A percentile compares a stretch with the other conserved stretches of the same genome.
Conservation (phyloP, 2,888 invertebrate genomes). For the Endotricha flammealis region DNA sequence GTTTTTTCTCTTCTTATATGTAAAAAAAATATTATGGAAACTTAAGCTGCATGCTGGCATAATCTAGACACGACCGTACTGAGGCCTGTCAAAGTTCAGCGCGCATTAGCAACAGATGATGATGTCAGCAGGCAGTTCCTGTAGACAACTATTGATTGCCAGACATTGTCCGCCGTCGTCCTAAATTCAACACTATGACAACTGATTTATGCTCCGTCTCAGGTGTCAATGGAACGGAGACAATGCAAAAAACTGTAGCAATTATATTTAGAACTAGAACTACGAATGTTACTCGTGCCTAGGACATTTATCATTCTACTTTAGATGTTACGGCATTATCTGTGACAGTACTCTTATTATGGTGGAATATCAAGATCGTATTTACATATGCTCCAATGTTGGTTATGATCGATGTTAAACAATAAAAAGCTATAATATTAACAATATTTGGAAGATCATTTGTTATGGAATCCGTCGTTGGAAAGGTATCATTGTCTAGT, state of each 20-base stretch:
- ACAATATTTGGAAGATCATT: slow-evolving; percentile 43
- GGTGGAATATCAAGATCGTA: slow-evolving; percentile 27
- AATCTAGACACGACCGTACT: slow-evolving; percentile 41
- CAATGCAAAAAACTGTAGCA: slow-evolving; percentile 53
- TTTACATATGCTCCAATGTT: slow-evolving; percentile 32
- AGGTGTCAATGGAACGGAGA: slow-evolving; percentile 64
- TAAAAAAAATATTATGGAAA: slow-evolving; percentile 23
- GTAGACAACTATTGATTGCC: slow-evolving; percentile 57
- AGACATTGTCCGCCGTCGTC: slow-evolving; percentile 50
- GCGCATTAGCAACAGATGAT: slow-evolving; percentile 40
- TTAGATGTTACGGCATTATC: slow-evolving; percentile 41
- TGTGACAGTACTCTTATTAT: slow-evolving; percentile 33
- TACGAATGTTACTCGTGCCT: slow-evolving; percentile 50
- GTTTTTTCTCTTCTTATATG: slow-evolving; percentile 29
- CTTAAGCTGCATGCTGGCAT: slow-evolving; percentile 32
- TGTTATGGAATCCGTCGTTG: slow-evolving; percentile 35
- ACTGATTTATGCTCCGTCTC: slow-evolving; percentile 65
- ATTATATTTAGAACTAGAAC: slow-evolving; percentile 48
- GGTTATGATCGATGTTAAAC: slow-evolving; percentile 32
- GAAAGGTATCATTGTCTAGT: slow-evolving; percentile 31
- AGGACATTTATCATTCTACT: slow-evolving; percentile 57
- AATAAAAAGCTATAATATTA: slow-evolving; percentile 36
- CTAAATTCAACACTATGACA: slow-evolving; percentile 62
- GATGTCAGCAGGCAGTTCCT: slow-evolving; percentile 48
- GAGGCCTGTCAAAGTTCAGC: slow-evolving; percentile 45